Evolutionary conservation across 2,888 invertebrate species (phyloP), one percentile per base, ranked within the genome.

Genomic region (Catotricha subobsoleta): DNA sequence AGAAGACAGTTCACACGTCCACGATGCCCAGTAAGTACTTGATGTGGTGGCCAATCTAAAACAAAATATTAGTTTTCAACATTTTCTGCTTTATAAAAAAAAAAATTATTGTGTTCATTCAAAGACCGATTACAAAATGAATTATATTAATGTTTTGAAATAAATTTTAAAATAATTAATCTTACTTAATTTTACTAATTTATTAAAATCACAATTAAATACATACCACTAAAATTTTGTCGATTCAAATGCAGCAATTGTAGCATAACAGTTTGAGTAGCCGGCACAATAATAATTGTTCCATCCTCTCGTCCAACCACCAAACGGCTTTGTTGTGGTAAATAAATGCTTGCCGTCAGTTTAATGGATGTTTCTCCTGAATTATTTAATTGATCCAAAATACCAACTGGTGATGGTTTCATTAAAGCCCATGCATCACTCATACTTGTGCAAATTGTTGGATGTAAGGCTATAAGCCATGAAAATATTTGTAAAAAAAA

Each of bases 221-320:
- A 31, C 57, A 58, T 58, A 80, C 80, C 78, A 51, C 77, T 76
- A 47, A 72, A 72, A 49, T 82, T 79, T 53, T 87, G 87, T 59
- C 87, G 86, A 47, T 73, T 79, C 6, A 88, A 88, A 50, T 87
- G 86, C 42, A 98, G 65, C 41, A 97, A 61, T 53, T 95, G 94
- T 47, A 91, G 64, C 73, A 90, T 87, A 3, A 97, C 84, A 0
- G 94, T 91, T 55, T 92, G 91, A 0, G 91, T 90, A 0, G 94
- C 97, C 19, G 94, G 88, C 39, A 92, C 82, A 45, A 97, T 91
- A 18, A 97, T 81, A 46, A 98, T 95, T 41, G 84, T 80, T 2
- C 98, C 98, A 57, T 98, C 92, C 55, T 90, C 88, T 9, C 94
- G 70, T 1, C 97, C 97, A 46, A 94, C 84, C 10, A 95, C 92